Base-by-base conservation (phyloP, 2,113 vertebrate species). In the Pygoscelis adeliae region DNA sequence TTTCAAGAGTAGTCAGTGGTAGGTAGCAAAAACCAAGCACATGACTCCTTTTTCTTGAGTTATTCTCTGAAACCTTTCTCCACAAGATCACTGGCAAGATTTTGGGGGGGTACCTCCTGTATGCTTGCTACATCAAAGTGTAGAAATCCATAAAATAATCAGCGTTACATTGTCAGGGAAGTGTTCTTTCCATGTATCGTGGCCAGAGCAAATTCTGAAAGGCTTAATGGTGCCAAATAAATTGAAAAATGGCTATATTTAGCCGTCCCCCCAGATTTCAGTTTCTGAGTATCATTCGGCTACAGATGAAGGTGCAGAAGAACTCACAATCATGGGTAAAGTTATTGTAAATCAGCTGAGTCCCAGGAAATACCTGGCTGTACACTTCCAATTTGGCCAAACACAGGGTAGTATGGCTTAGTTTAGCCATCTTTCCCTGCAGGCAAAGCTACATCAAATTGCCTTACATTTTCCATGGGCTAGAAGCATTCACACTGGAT, bases 141-240 rank as follows among this genome's bases (percentile, higher is more conserved):
- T 14, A 86, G 49, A 90, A 92, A 88, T 66, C 55, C 74, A 70
- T 87, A 80, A 93, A 93, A 91, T 83, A 85, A 85, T 85, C 83
- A 70, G 38, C n/a, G 13, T 88, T 91, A 93, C 84, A 76, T 46
- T 84, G 62, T 95, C 44, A 96, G 84, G 76, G 78, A 90, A 94
- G 55, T 15, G 1, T 88, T 90, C 61, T 94, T 96, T 96, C 94
- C 96, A 81, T 83, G 25, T 80, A 89, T 86, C 67, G 49, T 59
- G 79, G 89, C 87, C 91, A 95, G 74, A 97, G 70, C 26, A 95
- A 95, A 93, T 95, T 84, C 84, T 80, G 71, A 91, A 95, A 94
- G 49, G 32, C n/a, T 87, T 95, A 74, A 40, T 94, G 52, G 42
- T 86, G 91, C 95, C 94, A 95, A 63, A 83, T 92, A 83, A 85